phyloP scores from a whole-genome alignment of 1,140 invertebrate species.

The Thaumatotibia leucotreta region DNA sequence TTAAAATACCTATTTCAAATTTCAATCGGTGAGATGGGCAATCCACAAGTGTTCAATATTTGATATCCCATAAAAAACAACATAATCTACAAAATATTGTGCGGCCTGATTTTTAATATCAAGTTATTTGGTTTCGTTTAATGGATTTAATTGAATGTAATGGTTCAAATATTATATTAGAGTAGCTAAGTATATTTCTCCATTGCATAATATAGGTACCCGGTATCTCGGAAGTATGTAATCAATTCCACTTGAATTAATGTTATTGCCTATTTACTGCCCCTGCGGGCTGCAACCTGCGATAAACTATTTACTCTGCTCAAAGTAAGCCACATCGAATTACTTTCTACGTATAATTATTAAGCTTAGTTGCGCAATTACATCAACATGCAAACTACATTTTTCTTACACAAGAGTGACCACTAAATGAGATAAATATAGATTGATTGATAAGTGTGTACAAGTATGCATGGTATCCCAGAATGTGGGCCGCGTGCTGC shows the following conservation, averaged over 20 bases:
- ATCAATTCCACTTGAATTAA: neutral
- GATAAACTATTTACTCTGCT: neutral
- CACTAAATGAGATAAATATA: neutral
- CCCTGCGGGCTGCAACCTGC: too few species aligned
- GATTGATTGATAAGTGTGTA: slow-evolving; percentile 14
- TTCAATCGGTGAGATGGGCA: too few species aligned
- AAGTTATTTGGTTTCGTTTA: too few species aligned
- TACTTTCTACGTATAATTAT: neutral
- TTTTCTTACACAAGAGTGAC: neutral
- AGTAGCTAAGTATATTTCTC: too few species aligned
- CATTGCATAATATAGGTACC: too few species aligned
- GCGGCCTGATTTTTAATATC: too few species aligned
- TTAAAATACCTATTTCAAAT: too few species aligned
- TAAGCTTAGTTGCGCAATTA: neutral
- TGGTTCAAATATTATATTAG: too few species aligned
- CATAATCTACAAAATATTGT: too few species aligned
- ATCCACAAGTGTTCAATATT: too few species aligned
- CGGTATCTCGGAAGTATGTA: neutral
- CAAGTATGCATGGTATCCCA: slow-evolving; percentile 12
- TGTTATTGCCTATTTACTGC: neutral
- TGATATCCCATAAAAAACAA: too few species aligned
- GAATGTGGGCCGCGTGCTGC: slow-evolving; percentile 24
- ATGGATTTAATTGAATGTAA: too few species aligned
- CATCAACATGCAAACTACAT: neutral
- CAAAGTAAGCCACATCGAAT: neutral